Evolutionary conservation across 92 coral and sea anemone genomes (phyloP).

Genomic region (Umimayanthus chanpuru): DNA sequence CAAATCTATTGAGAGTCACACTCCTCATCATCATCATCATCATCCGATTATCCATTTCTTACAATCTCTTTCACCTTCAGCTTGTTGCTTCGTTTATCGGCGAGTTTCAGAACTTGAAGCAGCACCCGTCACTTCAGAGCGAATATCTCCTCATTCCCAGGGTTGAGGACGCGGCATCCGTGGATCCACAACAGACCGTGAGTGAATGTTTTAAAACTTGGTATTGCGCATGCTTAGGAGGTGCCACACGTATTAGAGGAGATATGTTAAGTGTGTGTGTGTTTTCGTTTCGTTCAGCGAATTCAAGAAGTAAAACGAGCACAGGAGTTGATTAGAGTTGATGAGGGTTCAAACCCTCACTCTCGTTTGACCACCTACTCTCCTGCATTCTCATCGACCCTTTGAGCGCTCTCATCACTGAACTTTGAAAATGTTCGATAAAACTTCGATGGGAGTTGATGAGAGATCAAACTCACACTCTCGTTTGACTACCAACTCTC

Average conservation of each 20-base stretch:
- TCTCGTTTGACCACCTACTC: no score
- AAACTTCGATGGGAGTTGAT: no score
- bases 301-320: background rate
- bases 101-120: constrained; percentile 86
- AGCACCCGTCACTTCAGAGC: constrained; percentile 80
- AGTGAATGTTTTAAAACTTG: constrained; percentile 21
- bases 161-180: constrained; percentile 52
- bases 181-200: constrained; percentile 86
- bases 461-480: no score
- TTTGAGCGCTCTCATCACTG: no score
- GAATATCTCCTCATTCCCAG: constrained; percentile 81
- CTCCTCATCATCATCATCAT: no score
- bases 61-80: constrained; percentile 43
- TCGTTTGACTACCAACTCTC: no score
- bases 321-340: no score
- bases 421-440: no score
- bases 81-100: constrained; percentile 91
- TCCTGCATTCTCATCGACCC: no score
- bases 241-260: background rate
- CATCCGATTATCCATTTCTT: background rate
- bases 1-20: no score
- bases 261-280: no score
- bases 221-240: background rate
- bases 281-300: background rate
- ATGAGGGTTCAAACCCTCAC: no score